Conservation (phyloP, 2,888 invertebrate genomes). For the Lissocephala sabroskyi region DNA sequence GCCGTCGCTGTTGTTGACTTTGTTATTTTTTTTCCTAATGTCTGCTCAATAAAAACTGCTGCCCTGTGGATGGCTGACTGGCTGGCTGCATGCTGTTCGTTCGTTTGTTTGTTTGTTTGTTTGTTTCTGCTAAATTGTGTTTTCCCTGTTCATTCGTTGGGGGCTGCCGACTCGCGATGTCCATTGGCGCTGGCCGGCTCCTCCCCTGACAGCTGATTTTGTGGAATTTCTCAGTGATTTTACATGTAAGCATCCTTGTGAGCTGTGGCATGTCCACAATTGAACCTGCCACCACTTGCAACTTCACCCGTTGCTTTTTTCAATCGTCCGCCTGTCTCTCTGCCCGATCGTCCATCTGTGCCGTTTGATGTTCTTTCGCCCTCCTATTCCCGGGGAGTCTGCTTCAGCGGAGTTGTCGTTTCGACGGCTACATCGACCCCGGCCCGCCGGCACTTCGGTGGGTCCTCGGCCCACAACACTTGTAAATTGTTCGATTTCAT, state of each 20-base stretch:
- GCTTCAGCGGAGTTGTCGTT: conserved; percentile 63
- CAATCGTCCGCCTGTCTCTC: not conserved
- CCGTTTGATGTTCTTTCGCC: conserved; percentile 4
- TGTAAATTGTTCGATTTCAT: conserved; percentile 62
- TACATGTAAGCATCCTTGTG: conserved; percentile 68
- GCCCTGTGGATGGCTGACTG: conserved; percentile 23
- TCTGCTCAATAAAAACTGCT: conserved; percentile 62
- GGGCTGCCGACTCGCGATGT: conserved; percentile 7
- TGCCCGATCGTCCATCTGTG: not conserved
- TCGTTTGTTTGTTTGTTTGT: conserved; percentile 44
- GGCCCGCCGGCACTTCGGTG: conserved; percentile 11
- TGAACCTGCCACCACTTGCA: conserved; percentile 43
- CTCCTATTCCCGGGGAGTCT: conserved; percentile 40
- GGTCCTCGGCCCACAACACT: conserved; percentile 14
- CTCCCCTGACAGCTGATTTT: conserved; percentile 12
- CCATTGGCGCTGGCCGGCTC: not conserved
- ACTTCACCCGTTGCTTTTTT: no score
- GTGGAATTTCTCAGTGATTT: conserved; percentile 63
- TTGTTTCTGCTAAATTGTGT: conserved; percentile 63
- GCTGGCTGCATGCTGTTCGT: conserved; percentile 26
- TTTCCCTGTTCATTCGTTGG: conserved; percentile 68
- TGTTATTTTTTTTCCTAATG: conserved; percentile 65
- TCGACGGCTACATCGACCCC: conserved; percentile 49
- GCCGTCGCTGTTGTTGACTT: conserved; percentile 48
- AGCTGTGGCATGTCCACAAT: conserved; percentile 68